Base-by-base conservation (phyloP, 64 coral and sea anemone genomes). In the Montipora cactus region DNA sequence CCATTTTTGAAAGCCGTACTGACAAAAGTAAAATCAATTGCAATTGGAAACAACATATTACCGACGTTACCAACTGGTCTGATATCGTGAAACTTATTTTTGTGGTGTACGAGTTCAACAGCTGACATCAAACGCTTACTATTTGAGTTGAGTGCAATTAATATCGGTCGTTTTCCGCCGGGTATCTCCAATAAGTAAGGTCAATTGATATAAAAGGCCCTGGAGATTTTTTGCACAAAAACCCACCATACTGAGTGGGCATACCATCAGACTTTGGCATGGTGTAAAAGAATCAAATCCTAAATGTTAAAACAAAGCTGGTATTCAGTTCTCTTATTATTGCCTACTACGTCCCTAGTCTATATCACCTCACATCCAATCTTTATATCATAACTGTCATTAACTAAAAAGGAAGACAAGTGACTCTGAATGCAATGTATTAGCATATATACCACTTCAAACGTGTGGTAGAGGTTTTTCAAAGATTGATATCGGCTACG, bases 361-460 rank as follows among this genome's bases (percentile, higher is more conserved):
- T 12, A 71, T 84, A 70, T 86, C 20, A 72, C 9, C 66, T 49
- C 82, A 86, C 66, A 72, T 4, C 44, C 50, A 70, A 86, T 21
- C 68, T 28, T 71, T 12, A 23, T 86, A 72, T 86, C 64, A 86
- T 86, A 86, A 20, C 19, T 14, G 37, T 71, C 68, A 86, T 72
- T 86, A 86, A 51, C 48, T 5, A 6, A 46, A 86, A 72, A 86
- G 71, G 66, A 71, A 72, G 82, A 86, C 82, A 86, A 86, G 64
- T 15, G 82, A 46, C 82, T 71, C 19, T 71, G 64, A 86, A 86
- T 50, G 66, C 64, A 50, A 13, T 71, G 67, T 86, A 71, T 86
- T 86, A 47, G 67, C 64, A 86, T 49, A 66, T 86, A 86, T 86
- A 86, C 72, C 82, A 86, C 67, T 86, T 86, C 3, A 86, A 86